phyloP scores from a whole-genome alignment of 2,888 invertebrate genomes.

The Tetrapedia diversipes region DNA sequence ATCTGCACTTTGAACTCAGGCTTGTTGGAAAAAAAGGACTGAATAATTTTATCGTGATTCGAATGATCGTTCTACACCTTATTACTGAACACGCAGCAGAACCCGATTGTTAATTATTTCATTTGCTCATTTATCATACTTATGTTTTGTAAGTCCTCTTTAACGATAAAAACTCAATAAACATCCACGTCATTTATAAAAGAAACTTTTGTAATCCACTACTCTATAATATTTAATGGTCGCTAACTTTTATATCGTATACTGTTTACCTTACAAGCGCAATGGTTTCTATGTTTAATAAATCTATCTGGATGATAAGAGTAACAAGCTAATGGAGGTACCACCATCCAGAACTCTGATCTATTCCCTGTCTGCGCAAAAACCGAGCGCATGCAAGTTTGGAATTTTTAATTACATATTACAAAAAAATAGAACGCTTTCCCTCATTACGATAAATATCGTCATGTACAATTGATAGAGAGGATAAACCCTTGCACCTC shows the following conservation, averaged over 20 bases:
- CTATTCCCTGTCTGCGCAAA: too few species aligned
- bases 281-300: background rate
- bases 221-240: background rate
- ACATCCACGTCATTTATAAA: background rate
- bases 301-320: too few species aligned
- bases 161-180: background rate
- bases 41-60: slow-evolving; percentile 2
- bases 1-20: background rate
- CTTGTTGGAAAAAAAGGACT: slow-evolving; percentile 1
- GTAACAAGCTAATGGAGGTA: too few species aligned
- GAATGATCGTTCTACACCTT: background rate
- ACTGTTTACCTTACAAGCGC: background rate
- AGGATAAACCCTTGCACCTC: too few species aligned
- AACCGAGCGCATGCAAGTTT: too few species aligned
- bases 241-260: background rate
- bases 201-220: background rate
- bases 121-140: background rate
- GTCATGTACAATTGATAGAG: too few species aligned
- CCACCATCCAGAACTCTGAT: too few species aligned
- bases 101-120: background rate
- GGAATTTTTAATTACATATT: too few species aligned
- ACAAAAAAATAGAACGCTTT: too few species aligned
- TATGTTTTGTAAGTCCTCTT: background rate
- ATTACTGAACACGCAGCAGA: too few species aligned
- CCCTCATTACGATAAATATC: too few species aligned